These are phyloP conservation scores for Enteromius paludinosus DNA, from an alignment of 2,797 vertebrate genomes.

Conservation along the genomic window DNA sequence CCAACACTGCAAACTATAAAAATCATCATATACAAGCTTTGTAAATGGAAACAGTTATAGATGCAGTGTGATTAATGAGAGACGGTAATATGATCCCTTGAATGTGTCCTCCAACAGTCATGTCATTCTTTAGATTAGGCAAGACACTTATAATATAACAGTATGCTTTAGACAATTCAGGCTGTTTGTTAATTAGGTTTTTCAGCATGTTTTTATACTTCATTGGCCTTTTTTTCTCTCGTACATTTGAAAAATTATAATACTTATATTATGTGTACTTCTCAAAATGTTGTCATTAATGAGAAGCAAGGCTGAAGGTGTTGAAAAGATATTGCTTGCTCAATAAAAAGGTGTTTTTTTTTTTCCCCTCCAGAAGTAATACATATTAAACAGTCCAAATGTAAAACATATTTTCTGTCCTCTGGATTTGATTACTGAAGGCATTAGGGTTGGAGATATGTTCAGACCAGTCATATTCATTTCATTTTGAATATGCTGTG, in stretches of 20 bases:
- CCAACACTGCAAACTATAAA: neutral
- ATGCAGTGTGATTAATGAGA: neutral
- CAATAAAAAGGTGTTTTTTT: conserved; percentile 69
- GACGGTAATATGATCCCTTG: neutral
- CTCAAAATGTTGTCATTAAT: conserved; percentile 68
- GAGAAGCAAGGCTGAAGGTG: conserved; percentile 64
- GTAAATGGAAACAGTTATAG: neutral
- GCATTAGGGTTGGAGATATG: conserved; percentile 11
- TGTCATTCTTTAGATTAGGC: neutral
- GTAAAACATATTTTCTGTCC: conserved; percentile 64
- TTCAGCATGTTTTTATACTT: neutral
- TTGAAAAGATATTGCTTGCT: conserved; percentile 67
- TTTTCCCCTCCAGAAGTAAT: conserved; percentile 59
- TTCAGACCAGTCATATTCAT: conserved; percentile 19
- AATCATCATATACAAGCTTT: neutral
- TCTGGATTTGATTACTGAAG: conserved; percentile 73
- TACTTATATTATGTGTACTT: conserved; percentile 64
- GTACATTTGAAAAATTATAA: conserved; percentile 70
- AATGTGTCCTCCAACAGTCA: neutral
- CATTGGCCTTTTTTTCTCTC: neutral
- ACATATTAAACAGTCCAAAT: conserved; percentile 65
- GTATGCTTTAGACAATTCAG: neutral
- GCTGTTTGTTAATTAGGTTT: neutral
- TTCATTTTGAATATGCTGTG: conserved; percentile 22
- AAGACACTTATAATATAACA: neutral